Evolutionary conservation across 2,113 vertebrate genomes (phyloP), one percentile per base, ranked within the genome.

Genomic region (Epinephelus cyanopodus): DNA sequence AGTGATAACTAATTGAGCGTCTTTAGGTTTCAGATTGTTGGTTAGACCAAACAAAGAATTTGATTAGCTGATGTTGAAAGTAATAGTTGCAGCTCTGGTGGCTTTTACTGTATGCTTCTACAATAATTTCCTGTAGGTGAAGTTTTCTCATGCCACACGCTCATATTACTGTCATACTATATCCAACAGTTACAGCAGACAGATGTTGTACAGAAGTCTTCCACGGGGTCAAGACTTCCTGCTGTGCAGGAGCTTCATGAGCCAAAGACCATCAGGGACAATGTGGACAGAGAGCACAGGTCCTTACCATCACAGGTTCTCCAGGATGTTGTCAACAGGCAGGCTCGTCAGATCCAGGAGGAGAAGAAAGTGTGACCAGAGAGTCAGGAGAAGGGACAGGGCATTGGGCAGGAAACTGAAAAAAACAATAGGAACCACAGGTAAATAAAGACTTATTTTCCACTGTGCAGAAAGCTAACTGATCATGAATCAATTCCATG

Each of bases 241-340:
- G 91, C 85, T 57, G 61, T 67, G 93, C 74, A 29, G 47, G 54
- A 93, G 84, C 57, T 50, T 81, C 66, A 79, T 85, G 65, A 82
- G 78, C 89, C 77, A 64, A 75, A 93, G 90, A 93, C 86, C 92
- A 71, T 77, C 65, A 75, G 85, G 74, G 90, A 73, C 0, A 0
- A 86, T 79, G 84, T 75, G 90, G 88, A 89, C 74, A 80, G 83
- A 90, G 92, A 82, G 86, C 77, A 70, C 80, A 66, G 90, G 50
- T 50, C 75, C 75, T 86, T 70, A 76, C 82, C 89, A 14, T 47
- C 29, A 14, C 48, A 47, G 45, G 9, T 3, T 47, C 63, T 81
- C 54, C 37, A 61, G 53, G 62, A 82, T 79, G 77, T 89, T 68
- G 73, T 81, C 91, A 88, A 54, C 88, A 85, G 92, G 85, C 89